Evolutionary conservation across 2,888 invertebrate genomes (phyloP).

Genomic region (Tanaodytes sp.): DNA sequence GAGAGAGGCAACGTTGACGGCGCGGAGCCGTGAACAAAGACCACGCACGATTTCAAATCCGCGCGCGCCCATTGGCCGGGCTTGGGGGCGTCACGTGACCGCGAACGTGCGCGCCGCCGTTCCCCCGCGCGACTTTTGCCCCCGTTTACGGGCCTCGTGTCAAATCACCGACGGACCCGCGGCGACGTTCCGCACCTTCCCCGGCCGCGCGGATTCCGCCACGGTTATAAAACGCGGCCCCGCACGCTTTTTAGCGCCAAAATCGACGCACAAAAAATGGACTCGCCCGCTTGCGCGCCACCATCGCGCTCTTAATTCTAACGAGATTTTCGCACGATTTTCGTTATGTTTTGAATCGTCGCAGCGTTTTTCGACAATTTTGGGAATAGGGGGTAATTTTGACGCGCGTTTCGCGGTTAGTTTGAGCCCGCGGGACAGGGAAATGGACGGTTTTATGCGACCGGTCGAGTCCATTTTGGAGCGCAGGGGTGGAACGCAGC

Average conservation of each 20-base stretch:
- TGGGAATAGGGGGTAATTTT: not conserved
- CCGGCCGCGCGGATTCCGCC: slow-evolving; percentile 32
- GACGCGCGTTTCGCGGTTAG: not conserved
- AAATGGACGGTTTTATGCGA: slow-evolving; percentile 15
- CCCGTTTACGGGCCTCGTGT: not conserved
- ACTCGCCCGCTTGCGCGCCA: not conserved
- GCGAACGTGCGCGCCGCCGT: slow-evolving; percentile 67
- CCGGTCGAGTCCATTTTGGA: slow-evolving; percentile 67
- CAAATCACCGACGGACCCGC: not conserved
- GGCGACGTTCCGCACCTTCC: not conserved
- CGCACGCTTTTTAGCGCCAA: not conserved
- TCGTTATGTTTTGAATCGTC: not conserved
- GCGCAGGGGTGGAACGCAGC: slow-evolving; percentile 46
- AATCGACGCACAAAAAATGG: not conserved
- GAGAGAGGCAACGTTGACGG: slow-evolving; percentile 69
- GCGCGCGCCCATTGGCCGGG: slow-evolving; percentile 60
- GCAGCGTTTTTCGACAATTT: slow-evolving; percentile 12
- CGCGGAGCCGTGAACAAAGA: slow-evolving; percentile 71
- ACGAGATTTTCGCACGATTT: not conserved
- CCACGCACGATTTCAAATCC: slow-evolving; percentile 75
- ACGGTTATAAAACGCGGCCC: slow-evolving; percentile 57
- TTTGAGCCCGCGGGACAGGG: not conserved
- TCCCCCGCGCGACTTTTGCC: slow-evolving; percentile 67
- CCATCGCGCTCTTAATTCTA: too few relatives aligned
- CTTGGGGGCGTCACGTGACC: slow-evolving; percentile 76